Evolutionary conservation across 2,888 invertebrate species (phyloP), one percentile per base, ranked within the genome.

Genomic region (Hanleya hanleyi): DNA sequence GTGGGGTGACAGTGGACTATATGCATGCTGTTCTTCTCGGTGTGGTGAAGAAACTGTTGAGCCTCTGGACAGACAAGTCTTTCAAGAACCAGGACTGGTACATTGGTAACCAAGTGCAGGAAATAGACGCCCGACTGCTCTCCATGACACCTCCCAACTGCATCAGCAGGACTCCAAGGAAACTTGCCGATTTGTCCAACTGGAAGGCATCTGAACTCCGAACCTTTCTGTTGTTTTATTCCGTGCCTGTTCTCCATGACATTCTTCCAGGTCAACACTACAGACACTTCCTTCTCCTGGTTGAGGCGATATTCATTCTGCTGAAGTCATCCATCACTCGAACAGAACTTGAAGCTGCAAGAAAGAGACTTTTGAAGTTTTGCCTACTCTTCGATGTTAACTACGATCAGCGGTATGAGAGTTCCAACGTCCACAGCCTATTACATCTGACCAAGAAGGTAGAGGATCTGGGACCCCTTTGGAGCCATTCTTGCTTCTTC

Each of bases 21-120:
- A 81, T 83, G 81, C 81, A 83, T 66, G 76, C 78, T 50, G 78
- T 81, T 9, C 65, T 81, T 26, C 77, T 79, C 36, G 80, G 83
- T 26, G 76, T 81, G 18, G 66, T 71, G n/a, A 74, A 75, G 66
- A 69, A 70, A 67, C 32, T 81, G n/a, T 41, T 76, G n/a, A 64
- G 47, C 15, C 26, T 81, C 22, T 83, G 79, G 80, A 69, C 77
- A 50, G 74, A 76, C 68, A 71, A 33, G 36, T 18, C 62, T 0
- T 38, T 74, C 32, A 68, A 65, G 38, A 69, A 68, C n/a, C 66
- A 70, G 61, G 29, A 33, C 12, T 78, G 49, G 35, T 75, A 37
- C 36, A 76, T 70, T 26, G 15, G 57, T 57, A 29, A 57, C 15
- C 6, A 5, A 2, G 36, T 69, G 7, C 26, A n/a, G 3, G 57